Evolutionary conservation across 2,113 vertebrate species (phyloP).

Genomic region (Benitochromis conjunctus): DNA sequence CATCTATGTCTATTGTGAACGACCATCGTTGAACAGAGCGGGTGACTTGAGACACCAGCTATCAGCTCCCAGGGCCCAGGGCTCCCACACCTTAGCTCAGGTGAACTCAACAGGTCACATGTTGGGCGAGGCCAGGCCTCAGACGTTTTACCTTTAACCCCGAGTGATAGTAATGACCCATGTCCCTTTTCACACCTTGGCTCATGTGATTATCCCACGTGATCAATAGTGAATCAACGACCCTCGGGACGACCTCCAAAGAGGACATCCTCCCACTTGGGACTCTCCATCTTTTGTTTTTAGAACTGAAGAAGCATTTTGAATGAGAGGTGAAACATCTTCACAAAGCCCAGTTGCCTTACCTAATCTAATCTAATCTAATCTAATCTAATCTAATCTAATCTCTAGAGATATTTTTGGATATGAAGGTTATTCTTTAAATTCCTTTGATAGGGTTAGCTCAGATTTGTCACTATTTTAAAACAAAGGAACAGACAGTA

Average conservation of each 20-base stretch:
- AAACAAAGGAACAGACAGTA: accelerated
- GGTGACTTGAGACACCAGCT: not conserved
- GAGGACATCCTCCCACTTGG: too few relatives aligned
- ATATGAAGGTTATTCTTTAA: not conserved
- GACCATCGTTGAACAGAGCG: accelerated
- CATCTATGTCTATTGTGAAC: accelerated
- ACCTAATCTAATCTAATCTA: too few relatives aligned
- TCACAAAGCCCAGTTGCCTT: too few relatives aligned
- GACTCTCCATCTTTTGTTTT: too few relatives aligned
- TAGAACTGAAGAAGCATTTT: too few relatives aligned
- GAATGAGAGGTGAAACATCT: not conserved
- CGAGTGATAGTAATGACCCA: not conserved
- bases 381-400: not conserved
- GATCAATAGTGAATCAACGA: not conserved
- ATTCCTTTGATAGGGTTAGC: not conserved
- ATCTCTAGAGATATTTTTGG: accelerated
- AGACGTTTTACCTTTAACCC: not conserved
- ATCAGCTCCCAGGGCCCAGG: not conserved
- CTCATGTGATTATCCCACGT: accelerated
- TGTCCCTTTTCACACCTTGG: accelerated
- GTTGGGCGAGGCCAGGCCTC: accelerated
- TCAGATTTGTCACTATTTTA: not conserved
- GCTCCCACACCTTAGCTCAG: not conserved
- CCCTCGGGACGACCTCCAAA: too few relatives aligned
- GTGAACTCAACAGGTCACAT: accelerated